These are phyloP conservation scores for Sinosuthora webbiana DNA, from an alignment of 2,113 vertebrate species.

Conservation along the genomic window DNA sequence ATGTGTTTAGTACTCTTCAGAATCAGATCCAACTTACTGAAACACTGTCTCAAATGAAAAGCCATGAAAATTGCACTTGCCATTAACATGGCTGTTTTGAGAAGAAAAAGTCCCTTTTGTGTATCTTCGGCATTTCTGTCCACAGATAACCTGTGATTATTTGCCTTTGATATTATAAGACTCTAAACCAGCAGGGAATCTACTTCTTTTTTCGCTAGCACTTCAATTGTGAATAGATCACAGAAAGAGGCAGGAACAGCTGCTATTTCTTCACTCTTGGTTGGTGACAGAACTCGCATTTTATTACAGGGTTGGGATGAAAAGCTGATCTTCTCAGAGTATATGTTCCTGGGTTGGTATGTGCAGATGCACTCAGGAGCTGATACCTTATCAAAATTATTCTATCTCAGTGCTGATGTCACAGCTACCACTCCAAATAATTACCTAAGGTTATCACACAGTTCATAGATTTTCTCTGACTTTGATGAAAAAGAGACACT, in stretches of 20 bases:
- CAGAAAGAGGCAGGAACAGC: not conserved
- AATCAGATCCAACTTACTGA: not conserved
- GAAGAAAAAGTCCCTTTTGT: not conserved
- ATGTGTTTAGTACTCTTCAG: not conserved
- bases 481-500: not conserved
- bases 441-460: not conserved
- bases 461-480: not conserved
- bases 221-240: not conserved
- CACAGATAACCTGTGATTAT: not conserved
- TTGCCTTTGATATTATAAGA: not conserved
- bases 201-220: rapidly evolving
- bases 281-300: slow-evolving; percentile 23
- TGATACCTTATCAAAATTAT: not conserved
- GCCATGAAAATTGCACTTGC: not conserved
- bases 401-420: not conserved
- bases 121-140: not conserved
- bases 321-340: not conserved
- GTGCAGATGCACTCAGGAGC: not conserved
- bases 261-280: slow-evolving; percentile 23
- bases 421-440: not conserved
- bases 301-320: not conserved
- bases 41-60: not conserved
- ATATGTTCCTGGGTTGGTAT: not conserved
- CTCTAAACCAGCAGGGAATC: not conserved
- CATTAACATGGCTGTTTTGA: not conserved